These are phyloP conservation scores for Leptinotarsa rubiginosa DNA, from an alignment of 2,888 invertebrate genomes.

Conservation along the genomic window DNA sequence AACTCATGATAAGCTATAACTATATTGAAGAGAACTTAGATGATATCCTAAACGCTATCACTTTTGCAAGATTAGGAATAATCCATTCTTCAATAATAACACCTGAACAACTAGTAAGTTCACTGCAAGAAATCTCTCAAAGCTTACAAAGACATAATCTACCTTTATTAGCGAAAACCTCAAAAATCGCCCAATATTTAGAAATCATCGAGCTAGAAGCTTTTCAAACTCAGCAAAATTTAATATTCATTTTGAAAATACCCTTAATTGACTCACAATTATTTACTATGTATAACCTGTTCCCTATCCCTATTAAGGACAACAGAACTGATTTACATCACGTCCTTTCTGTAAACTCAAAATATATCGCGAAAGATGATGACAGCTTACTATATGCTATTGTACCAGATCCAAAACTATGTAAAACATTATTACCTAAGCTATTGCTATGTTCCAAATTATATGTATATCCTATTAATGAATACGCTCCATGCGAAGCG, in stretches of 20 bases:
- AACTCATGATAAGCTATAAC: no score
- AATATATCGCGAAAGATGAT: not conserved
- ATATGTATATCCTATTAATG: not conserved
- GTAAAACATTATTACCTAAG: not conserved
- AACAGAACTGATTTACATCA: not conserved
- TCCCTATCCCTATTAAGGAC: not conserved
- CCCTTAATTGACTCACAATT: not conserved
- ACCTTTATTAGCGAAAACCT: not conserved
- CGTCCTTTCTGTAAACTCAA: not conserved
- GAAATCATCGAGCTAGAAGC: not conserved
- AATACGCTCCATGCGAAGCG: not conserved
- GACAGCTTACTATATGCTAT: not conserved
- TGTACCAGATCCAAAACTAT: not conserved
- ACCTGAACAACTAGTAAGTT: not conserved
- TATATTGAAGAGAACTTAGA: no score
- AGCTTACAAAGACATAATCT: not conserved
- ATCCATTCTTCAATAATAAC: not conserved
- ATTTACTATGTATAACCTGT: not conserved
- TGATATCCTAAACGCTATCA: not conserved
- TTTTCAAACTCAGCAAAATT: not conserved
- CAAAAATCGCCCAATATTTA: not conserved
- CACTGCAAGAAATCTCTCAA: not conserved
- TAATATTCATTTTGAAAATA: not conserved
- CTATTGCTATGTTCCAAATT: not conserved
- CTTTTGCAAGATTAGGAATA: not conserved